Evolutionary conservation across 92 coral and sea anemone genomes (phyloP), one percentile per base, ranked within the genome.

Genomic region (Epizoanthus ramosus): DNA sequence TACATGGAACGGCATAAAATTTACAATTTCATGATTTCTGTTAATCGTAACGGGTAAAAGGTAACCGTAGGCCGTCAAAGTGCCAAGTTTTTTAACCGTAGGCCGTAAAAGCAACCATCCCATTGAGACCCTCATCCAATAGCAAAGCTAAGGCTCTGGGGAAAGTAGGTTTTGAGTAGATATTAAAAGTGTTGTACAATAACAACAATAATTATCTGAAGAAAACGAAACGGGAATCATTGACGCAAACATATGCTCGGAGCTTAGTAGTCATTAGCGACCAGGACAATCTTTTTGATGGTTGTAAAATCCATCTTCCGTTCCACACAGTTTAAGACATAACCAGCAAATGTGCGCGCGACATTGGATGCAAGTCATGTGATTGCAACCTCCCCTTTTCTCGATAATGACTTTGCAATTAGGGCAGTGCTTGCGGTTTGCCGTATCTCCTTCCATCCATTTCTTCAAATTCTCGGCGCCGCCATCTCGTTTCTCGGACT

Each of bases 291-390:
- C 24, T 0, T 58, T 8, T 85, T 88, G 92, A 79, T 95, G 98
- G 43, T 16, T 72, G 71, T 93, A 95, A 23, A 92, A 90, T 2
- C 6, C 85, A 1, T 35, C 58, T 61, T 41, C 88, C 0, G 89
- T 65, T 25, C 72, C 39, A 83, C 92, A 95, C 17, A 73, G 83
- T 41, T 80, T 24, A 68, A 92, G 83, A 80, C 98, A 95, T 31
- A 81, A 73, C 98, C 98, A 93, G 73, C 98, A 93, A 37, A 95
- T 81, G 75, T 93, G 98, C 52, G 76, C 74, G 3, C 80, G 71
- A 54, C 98, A 95, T 18, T 61, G 85, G 1, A 19, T 50, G 63
- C 98, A 95, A 35, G 79, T 53, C 89, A 91, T 89, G 83, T 94
- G 93, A 45, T 88, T 84, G 79, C 98, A 95, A 8, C 98, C 98